Evolutionary conservation across 2,797 vertebrate species (phyloP), one percentile per base, ranked within the genome.

Genomic region (Phrynocephalus guinanensis): DNA sequence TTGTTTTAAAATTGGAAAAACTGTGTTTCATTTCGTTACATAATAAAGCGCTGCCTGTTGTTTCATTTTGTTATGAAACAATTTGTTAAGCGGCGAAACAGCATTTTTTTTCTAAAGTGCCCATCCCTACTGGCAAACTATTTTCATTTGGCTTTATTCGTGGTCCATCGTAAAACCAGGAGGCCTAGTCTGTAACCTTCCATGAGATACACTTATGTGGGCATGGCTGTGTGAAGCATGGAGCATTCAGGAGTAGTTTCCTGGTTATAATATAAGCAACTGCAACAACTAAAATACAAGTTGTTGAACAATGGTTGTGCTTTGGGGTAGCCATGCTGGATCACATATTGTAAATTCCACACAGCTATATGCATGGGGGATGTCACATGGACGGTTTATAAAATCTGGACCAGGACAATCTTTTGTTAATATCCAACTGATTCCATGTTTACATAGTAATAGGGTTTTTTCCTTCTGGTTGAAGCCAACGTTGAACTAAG

Each of bases 391-490:
- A 30, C 1, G 56, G 24, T 38, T 68, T 67, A 75, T 22, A 76
- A 38, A 44, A 81, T 56, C 63, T 52, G 60, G 68, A 81, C 63
- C 78, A 84, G 8, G 48, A 16, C 70, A 67, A 56, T 68, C 48
- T 70, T 52, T 73, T 91, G 72, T 94, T 90, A 91, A 88, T 81
- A 92, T 94, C 75, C 83, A 86, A 77, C 6, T 88, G 88, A n/a
- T 79, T 90, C 88, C 84, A 89, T 92, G 85, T 92, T 95, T 89
- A 90, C 91, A 88, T 83, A 88, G 48, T 85, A 79, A 89, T 86
- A 56, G 13, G 52, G 52, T 38, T 67, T 60, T 5, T 68, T 76
- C 83, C 67, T 87, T 92, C 90, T 56, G 86, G 86, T 92, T 91
- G 90, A 63, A 91, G 88, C 85, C 88, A 33, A 88, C 75, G 0